Evolutionary conservation across 2,113 vertebrate species (phyloP), one percentile per base, ranked within the genome.

Genomic region (Calyptommatus sinebrachiatus): DNA sequence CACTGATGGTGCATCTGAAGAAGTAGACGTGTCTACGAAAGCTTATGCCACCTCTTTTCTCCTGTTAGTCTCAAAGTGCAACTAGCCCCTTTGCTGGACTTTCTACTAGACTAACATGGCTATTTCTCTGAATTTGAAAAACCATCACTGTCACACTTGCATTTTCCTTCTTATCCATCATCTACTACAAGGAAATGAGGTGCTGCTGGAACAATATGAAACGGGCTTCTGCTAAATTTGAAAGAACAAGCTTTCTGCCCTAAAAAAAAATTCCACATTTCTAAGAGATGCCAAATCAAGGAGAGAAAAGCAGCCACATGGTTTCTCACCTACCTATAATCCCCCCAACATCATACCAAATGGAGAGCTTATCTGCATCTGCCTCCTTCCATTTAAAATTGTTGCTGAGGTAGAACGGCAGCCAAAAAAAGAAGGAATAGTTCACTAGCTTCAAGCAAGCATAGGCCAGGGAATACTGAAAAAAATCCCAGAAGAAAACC

Each of bases 391-490:
- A 99, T 77, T 91, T 83, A 22, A 96, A 99, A 92, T 98, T 98
- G 89, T 90, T 96, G 90, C 96, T 98, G 95, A 99, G 95, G 92
- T 99, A 99, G 92, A 98, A 99, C 2, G 98, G 97, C 77, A 99
- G 92, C 98, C 98, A 99, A 94, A 99, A 99, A 94, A 99, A 99
- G 92, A 99, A 99, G 6, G 98, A 98, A 90, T 99, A 99, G 92
- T 99, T 99, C 82, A 99, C 98, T 85, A 99, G 87, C 85, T 99
- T 99, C 93, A 99, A 90, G 90, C 98, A 99, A 2, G 98, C 97
- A 0, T 98, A 99, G 4, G 97, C 96, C 90, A 99, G 89, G 1
- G 98, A 99, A 82, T 99, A 99, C 98, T 99, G 86, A 48, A 88
- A 90, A 61, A 10, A 68, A 76, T 74, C 6, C 26, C 12, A 21